A percentile compares a stretch with the other conserved stretches of the same genome.
phyloP scores from a whole-genome alignment of 2,113 vertebrate genomes.

The Eclectus roratus region DNA sequence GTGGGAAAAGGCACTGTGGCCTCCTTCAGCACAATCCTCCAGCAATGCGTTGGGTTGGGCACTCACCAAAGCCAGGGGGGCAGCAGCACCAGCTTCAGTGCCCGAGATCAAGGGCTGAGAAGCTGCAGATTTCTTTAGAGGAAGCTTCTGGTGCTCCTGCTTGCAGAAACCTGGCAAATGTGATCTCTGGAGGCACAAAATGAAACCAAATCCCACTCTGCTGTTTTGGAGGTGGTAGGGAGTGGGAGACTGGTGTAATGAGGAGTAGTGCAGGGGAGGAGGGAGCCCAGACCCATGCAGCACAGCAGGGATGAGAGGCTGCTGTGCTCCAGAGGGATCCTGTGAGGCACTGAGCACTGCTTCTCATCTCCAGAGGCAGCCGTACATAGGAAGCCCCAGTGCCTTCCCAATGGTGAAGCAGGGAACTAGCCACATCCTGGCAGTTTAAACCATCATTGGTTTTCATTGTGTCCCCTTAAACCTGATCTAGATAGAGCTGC shows the following conservation, averaged over 20 bases:
- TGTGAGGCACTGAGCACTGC: background rate
- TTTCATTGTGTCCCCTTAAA: background rate
- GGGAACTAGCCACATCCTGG: background rate
- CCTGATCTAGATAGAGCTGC: background rate
- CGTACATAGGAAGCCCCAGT: background rate
- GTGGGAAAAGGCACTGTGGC: fast-evolving
- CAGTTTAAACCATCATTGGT: conserved; percentile 8
- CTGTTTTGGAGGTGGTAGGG: background rate
- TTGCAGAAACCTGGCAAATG: background rate
- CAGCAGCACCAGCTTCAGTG: background rate
- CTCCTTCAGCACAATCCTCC: background rate
- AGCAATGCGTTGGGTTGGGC: fast-evolving
- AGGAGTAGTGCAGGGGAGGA: background rate
- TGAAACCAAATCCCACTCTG: background rate
- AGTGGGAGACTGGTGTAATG: fast-evolving
- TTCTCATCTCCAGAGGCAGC: background rate
- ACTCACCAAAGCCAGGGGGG: background rate
- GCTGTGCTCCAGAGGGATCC: background rate
- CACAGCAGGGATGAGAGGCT: background rate
- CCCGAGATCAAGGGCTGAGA: background rate
- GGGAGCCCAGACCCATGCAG: background rate
- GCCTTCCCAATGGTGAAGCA: fast-evolving
- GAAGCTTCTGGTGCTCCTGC: background rate
- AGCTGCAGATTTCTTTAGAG: background rate
- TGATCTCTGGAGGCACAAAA: background rate